Conservation (phyloP, 2,113 vertebrate species). For the Stigmatopora nigra region DNA sequence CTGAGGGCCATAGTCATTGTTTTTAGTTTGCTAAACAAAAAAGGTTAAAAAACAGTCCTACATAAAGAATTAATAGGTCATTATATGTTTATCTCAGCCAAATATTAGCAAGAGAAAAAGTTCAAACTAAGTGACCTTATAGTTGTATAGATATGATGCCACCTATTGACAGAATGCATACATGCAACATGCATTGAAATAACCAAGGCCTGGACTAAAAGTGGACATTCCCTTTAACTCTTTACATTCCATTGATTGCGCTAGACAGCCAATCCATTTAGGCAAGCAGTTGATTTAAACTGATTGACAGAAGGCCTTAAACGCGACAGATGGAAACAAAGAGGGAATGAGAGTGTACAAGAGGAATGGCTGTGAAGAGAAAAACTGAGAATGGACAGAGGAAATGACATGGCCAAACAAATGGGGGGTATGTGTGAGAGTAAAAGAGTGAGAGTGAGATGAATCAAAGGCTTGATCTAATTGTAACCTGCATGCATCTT, state of each 20-base stretch:
- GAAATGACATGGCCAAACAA: constrained; percentile 23
- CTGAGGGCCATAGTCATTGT: constrained; percentile 20
- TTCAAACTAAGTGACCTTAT: not conserved
- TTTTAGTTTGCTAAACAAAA: constrained; percentile 1
- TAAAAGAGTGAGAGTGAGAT: constrained; percentile 10
- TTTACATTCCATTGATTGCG: too few relatives aligned
- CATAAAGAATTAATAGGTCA: constrained; percentile 1
- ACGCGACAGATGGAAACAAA: constrained; percentile 11
- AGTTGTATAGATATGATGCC: not conserved
- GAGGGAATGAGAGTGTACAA: constrained; percentile 10
- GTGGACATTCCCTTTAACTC: not conserved
- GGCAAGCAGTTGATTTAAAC: constrained; percentile 15
- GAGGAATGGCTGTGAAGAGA: not conserved
- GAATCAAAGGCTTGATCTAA: constrained; percentile 48
- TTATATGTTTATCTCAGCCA: not conserved
- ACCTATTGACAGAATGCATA: constrained; percentile 3
- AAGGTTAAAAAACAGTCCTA: not conserved
- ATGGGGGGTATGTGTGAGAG: constrained; percentile 9
- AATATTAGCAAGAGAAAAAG: constrained; percentile 2
- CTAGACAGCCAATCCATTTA: too few relatives aligned
- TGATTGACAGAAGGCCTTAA: constrained; percentile 24
- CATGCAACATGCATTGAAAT: constrained; percentile 2
- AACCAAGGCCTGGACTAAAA: constrained; percentile 1
- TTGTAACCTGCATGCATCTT: constrained; percentile 53
- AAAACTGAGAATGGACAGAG: constrained; percentile 7